Conservation (phyloP, 1,140 invertebrate genomes). For the Bombus balteatus region DNA sequence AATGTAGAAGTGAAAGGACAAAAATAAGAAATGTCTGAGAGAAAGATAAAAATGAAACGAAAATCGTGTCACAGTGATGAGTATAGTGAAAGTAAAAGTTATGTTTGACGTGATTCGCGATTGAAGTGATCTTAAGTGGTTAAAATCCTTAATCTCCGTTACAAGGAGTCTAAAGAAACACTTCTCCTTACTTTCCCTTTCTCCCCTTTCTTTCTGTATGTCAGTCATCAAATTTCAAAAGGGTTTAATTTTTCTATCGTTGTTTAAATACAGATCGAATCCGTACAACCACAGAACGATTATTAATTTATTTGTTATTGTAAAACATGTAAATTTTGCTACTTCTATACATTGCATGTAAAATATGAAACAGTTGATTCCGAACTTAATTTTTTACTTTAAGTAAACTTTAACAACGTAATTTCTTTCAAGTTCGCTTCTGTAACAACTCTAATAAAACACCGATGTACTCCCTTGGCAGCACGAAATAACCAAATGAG, state of each 20-base stretch:
- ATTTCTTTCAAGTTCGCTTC: not conserved
- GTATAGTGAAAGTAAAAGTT: not conserved
- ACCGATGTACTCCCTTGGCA: not conserved
- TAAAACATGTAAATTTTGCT: not conserved
- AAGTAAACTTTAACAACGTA: not conserved
- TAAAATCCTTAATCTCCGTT: not conserved
- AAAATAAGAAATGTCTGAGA: not conserved
- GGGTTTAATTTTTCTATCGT: no score
- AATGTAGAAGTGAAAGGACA: not conserved
- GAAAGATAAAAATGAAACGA: not conserved
- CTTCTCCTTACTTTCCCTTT: not conserved
- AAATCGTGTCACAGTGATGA: not conserved
- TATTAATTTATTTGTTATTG: not conserved
- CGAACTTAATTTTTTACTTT: not conserved
- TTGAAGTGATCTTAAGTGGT: not conserved
- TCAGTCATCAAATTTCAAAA: not conserved
- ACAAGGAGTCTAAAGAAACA: not conserved
- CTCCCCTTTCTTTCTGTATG: not conserved
- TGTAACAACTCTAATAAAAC: not conserved
- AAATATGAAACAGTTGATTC: not conserved
- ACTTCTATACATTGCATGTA: not conserved
- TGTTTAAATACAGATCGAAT: not conserved
- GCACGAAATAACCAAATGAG: not conserved
- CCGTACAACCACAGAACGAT: not conserved
- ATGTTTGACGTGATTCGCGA: conserved; percentile 2